phyloP scores from a whole-genome alignment of 2,888 invertebrate species.

The Mythimna lalbum region DNA sequence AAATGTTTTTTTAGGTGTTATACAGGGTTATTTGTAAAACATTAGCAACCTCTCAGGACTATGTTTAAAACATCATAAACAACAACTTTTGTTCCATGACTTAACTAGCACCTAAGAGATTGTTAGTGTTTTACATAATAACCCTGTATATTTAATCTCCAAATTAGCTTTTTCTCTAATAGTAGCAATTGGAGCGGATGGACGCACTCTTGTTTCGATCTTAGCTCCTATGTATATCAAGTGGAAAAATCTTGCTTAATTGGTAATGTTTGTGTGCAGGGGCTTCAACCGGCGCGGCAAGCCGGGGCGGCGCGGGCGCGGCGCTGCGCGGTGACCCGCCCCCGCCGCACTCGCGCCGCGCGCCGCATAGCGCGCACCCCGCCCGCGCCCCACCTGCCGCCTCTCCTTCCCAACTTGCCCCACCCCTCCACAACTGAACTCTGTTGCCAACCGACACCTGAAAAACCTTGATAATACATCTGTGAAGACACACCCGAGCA shows the following conservation, averaged over 20 bases:
- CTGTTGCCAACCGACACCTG: slow-evolving; percentile 29
- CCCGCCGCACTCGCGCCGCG: slow-evolving; percentile 61
- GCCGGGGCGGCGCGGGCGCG: slow-evolving; percentile 84
- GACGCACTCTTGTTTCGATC: neutral
- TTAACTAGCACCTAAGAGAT: too few species aligned
- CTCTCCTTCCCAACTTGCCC: neutral
- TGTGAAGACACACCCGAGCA: slow-evolving; percentile 20
- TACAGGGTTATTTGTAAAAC: too few species aligned
- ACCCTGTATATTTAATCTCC: neutral
- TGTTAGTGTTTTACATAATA: too few species aligned
- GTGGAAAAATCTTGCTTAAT: neutral
- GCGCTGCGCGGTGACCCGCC: slow-evolving; percentile 77
- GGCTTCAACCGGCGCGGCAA: slow-evolving; percentile 88
- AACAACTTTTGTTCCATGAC: too few species aligned
- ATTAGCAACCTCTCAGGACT: too few species aligned
- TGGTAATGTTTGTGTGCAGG: slow-evolving; percentile 62
- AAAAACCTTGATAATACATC: slow-evolving; percentile 21
- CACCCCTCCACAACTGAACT: slow-evolving; percentile 21
- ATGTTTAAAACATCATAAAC: too few species aligned
- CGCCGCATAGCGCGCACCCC: slow-evolving; percentile 65
- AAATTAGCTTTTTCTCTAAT: neutral
- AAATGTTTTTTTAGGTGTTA: too few species aligned
- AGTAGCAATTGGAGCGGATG: neutral
- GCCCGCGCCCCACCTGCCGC: neutral
- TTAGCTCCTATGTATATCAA: neutral